phyloP scores from a whole-genome alignment of 2,797 vertebrate species.

The Kryptolebias ocellatus region DNA sequence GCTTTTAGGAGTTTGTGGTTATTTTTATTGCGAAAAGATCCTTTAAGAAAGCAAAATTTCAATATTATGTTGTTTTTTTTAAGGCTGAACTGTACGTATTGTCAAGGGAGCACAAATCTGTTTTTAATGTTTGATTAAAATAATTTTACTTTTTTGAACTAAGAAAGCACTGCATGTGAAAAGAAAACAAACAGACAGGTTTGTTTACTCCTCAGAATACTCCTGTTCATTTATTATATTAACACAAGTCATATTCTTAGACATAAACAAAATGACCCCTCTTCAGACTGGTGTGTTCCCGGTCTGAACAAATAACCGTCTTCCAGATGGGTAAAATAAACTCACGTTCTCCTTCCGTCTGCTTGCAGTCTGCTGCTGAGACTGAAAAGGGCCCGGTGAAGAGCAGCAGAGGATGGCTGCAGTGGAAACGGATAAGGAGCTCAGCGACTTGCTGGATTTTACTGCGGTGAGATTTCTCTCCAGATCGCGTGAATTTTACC shows the following conservation, averaged over 20 bases:
- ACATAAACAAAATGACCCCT: too few relatives aligned
- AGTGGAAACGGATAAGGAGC: constrained; percentile 96
- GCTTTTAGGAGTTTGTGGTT: not conserved
- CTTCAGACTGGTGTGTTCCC: too few relatives aligned
- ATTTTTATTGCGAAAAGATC: not conserved
- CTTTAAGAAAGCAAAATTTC: not conserved
- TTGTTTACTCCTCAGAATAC: too few relatives aligned
- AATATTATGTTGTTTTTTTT: too few relatives aligned
- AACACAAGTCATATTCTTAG: too few relatives aligned
- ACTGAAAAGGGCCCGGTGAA: constrained; percentile 75
- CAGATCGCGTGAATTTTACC: constrained; percentile 36
- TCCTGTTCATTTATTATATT: not conserved
- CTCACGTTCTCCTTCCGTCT: constrained; percentile 55
- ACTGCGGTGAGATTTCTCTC: constrained; percentile 88
- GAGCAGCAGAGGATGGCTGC: constrained; percentile 89
- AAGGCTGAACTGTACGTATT: too few relatives aligned
- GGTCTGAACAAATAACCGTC: too few relatives aligned
- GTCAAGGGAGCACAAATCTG: too few relatives aligned
- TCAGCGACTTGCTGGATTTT: constrained; percentile 98
- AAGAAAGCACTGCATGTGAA: too few relatives aligned
- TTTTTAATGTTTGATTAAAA: too few relatives aligned
- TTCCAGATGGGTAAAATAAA: constrained; percentile 16
- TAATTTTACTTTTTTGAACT: too few relatives aligned
- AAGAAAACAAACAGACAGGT: too few relatives aligned
- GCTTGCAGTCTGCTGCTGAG: constrained; percentile 75